Evolutionary conservation across 2,888 invertebrate species (phyloP), one percentile per base, ranked within the genome.

Genomic region (Notodonta dromedarius): DNA sequence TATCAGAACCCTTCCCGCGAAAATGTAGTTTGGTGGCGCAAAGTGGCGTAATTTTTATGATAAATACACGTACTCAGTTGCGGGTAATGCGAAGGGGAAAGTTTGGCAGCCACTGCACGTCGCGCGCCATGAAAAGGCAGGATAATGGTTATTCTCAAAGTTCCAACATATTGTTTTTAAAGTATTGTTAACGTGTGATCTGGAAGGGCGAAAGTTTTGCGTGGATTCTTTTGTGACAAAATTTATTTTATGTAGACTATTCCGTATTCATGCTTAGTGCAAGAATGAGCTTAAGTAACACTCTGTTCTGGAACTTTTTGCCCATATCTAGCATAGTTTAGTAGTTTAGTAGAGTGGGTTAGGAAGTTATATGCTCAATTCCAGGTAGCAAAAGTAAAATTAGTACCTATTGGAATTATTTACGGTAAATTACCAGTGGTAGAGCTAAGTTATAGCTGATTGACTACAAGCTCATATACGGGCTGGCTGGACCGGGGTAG

Each of bases 11-110:
- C 66, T 67, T 65, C 46, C 63, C 62, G 53, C 56, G 55, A 67
- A 70, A 73, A 67, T 65, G 54, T 76, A 66, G 71, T 74, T 67
- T 66, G 62, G 66, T 70, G 65, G 71, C 66, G 73, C 62, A 63
- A 75, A 77, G 66, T 70, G 64, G 66, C 63, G 79, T 80, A 80
- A 78, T 80, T 80, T 80, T 80, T 74, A 71, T 78, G 79, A 77
- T 72, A 78, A 77, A 78, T 77, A 78, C 57, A 48, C 61, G 42
- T 67, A 71, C 69, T 66, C 62, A 61, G 24, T 58, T 9, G 14
- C 16, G 59, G 62, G 57, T 61, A 65, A 66, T 61, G 61, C 57
- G 40, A 51, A 62, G 24, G 57, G 51, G 54, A 66, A 65, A 59
- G 57, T 68, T 68, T 61, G 54, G 55, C 56, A 51, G 62, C 51